phyloP scores from a whole-genome alignment of 2,888 invertebrate species.

The Eilema caniola region DNA sequence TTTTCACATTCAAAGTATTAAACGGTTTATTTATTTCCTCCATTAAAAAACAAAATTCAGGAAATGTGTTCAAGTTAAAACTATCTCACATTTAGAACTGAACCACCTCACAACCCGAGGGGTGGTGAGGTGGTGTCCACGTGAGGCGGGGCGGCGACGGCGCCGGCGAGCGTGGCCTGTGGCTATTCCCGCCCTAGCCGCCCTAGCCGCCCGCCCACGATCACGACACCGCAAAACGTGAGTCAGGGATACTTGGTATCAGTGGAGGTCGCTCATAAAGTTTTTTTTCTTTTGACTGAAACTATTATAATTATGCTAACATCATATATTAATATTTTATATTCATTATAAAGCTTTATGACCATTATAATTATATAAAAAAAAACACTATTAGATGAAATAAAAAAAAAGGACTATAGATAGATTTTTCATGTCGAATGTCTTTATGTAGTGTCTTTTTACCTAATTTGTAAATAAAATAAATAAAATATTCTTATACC shows the following conservation, averaged over 20 bases:
- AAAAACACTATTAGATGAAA: no score
- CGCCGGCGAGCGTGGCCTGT: constrained; percentile 77
- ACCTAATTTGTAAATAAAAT: no score
- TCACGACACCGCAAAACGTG: constrained; percentile 43
- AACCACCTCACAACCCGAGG: constrained; percentile 26
- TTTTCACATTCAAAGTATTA: background rate
- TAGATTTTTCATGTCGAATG: no score
- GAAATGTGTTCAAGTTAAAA: constrained; percentile 18
- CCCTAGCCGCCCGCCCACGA: constrained; percentile 66
- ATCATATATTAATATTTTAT: no score
- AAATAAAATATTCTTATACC: no score
- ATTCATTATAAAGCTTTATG: no score
- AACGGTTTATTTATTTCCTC: background rate
- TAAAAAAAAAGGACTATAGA: no score
- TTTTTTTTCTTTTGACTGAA: no score
- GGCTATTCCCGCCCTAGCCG: constrained; percentile 78
- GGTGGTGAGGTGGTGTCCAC: constrained; percentile 59
- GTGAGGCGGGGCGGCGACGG: constrained; percentile 72
- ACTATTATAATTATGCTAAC: no score
- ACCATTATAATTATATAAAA: no score
- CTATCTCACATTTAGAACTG: constrained; percentile 34
- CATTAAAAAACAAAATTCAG: background rate
- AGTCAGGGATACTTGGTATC: constrained; percentile 45
- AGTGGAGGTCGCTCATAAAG: background rate
- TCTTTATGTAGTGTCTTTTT: no score